Base-by-base conservation (phyloP, 2,888 invertebrate species). In the Phaedon cochleariae region DNA sequence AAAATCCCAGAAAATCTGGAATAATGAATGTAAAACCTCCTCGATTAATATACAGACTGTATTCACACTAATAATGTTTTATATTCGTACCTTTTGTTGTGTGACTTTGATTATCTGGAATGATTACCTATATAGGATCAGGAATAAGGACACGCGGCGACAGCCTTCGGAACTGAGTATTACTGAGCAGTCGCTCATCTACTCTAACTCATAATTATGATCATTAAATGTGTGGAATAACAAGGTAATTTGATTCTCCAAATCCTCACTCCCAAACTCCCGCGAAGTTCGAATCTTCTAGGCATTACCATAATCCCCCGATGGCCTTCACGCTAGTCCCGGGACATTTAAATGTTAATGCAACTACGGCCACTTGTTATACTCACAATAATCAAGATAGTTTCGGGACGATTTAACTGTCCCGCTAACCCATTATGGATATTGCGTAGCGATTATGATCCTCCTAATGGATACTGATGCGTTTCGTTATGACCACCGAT, bases 321-420 rank as follows among this genome's bases (percentile, higher is more conserved):
- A 64, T 58, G 70, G 70, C 60, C 63, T 55, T 55, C 54, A 31
- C 62, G 62, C n/a, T n/a, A 64, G 58, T 61, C 62, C 64, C 51
- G 67, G 71, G 63, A 74, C 76, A 74, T 78, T 77, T 76, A 75
- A 78, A 78, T 77, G 77, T 76, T 75, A 76, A 77, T 77, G 72
- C 68, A 68, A 54, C 64, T 64, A 62, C 55, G 62, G 62, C 74
- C 76, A 76, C 75, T 76, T 76, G 76, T 77, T 76, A 74, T 76
- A 73, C 72, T 73, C 67, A 73, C 76, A 78, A 79, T 78, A 78
- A 79, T 76, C 77, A 76, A 77, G 77, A 74, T 76, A 76, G 77
- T 79, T 41, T 77, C 73, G 72, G 72, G 67, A 65, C 67, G 71
- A 69, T 75, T 74, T 77, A 77, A 76, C 76, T 76, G 73, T 72